phyloP scores from a whole-genome alignment of 1,140 invertebrate genomes.

The Drosophila sp. region DNA sequence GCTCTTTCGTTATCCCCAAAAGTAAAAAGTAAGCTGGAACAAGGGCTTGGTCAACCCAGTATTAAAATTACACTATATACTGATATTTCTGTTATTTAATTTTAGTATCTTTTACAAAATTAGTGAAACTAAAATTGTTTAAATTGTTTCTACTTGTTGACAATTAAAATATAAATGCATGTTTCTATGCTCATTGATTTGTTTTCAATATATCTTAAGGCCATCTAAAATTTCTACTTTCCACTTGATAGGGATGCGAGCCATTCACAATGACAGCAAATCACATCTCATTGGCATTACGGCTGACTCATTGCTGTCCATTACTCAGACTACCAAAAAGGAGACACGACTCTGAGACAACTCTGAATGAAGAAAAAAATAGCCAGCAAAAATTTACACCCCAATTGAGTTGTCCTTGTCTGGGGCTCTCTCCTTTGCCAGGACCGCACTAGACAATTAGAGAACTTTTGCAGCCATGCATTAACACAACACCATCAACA shows the following conservation, averaged over 20 bases:
- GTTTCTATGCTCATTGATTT: too few species aligned
- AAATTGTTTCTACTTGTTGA: too few species aligned
- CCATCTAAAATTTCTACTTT: too few species aligned
- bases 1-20: too few species aligned
- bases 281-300: constrained; percentile 10
- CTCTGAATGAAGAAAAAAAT: neutral
- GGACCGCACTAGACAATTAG: constrained; percentile 65
- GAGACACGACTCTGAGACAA: neutral
- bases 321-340: constrained; percentile 41
- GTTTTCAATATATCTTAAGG: neutral
- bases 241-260: neutral
- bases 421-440: neutral
- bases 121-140: too few species aligned
- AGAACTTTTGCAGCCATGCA: constrained; percentile 73
- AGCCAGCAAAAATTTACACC: constrained; percentile 30
- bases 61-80: too few species aligned
- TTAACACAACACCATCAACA: constrained; percentile 69
- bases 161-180: too few species aligned
- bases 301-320: constrained; percentile 61
- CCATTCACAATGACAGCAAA: neutral
- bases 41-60: too few species aligned
- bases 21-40: too few species aligned
- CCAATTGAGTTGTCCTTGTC: constrained; percentile 44
- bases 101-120: too few species aligned
- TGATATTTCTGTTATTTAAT: too few species aligned